Base-by-base conservation (phyloP, 2,797 vertebrate species). In the Cossypha polioptera region DNA sequence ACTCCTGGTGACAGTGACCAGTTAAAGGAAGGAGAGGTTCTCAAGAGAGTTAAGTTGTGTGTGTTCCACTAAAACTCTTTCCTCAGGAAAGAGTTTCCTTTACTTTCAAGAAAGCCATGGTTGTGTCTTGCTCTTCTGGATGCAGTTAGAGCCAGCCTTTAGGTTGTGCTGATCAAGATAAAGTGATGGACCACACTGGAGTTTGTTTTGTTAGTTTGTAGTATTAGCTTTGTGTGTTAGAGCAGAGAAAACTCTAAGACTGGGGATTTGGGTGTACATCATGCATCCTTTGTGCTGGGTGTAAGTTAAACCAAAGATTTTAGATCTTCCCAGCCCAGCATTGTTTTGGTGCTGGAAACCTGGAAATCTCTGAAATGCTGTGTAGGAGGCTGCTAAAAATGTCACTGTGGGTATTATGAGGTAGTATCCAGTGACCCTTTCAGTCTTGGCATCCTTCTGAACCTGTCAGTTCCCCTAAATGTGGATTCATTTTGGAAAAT, bases 191-290 rank as follows among this genome's bases (percentile, higher is more conserved):
- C 26, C 6, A 8, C 51, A 22, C 20, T 54, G 29, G 35, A 50
- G 21, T n/a, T 63, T 81, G 7, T 68, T 84, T 59, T 28, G 11
- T 31, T 86, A 29, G 54, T 67, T 77, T 72, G 21, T 45, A 12
- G 7, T 43, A 20, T 58, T 62, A 66, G 17, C 11, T 72, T 61
- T 76, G 45, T 2, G 0, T 58, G 36, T 42, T 68, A 63, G 85
- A 79, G 16, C 31, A 59, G 53, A 42, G 45, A 45, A 85, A 59
- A 45, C 10, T 13, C 35, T 48, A 24, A 35, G 31, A 24, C 0
- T 4, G 0, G 24, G 19, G 7, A 3, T 24, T 12, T 67, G 26
- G 12, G 13, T 53, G 11, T 14, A 9, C 8, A 3, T 36, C 6
- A 1, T 16, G 5, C 8, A 45, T 63, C 36, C 17, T 76, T 85